phyloP scores from a whole-genome alignment of 1,140 invertebrate genomes.

The Hypsibius dujardini region DNA sequence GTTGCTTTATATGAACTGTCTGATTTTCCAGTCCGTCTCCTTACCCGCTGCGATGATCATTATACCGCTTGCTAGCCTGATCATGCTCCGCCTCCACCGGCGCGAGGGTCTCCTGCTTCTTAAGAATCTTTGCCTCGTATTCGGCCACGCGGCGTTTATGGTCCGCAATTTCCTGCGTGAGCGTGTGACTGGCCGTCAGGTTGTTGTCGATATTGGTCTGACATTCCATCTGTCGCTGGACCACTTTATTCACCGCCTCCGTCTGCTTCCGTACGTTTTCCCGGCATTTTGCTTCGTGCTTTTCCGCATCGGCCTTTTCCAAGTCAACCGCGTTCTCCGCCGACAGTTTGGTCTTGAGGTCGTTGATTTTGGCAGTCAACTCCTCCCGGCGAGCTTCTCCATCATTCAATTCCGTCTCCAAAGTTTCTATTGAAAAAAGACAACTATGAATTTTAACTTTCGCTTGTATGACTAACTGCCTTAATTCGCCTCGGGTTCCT shows the following conservation, averaged over 20 bases:
- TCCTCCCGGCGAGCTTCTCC: neutral
- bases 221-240: neutral
- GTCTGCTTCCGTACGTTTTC: conserved; percentile 4
- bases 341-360: neutral
- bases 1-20: too few relatives aligned
- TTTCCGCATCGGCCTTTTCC: neutral
- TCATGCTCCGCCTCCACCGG: neutral
- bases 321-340: neutral
- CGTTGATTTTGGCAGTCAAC: neutral
- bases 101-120: neutral
- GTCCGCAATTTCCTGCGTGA: neutral
- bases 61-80: neutral
- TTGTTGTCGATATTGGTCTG: neutral
- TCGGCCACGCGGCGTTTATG: neutral
- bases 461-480: too few relatives aligned
- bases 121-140: neutral
- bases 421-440: neutral
- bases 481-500: too few relatives aligned
- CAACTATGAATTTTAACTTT: too few relatives aligned
- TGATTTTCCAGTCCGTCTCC: too few relatives aligned
- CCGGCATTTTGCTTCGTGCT: neutral
- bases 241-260: neutral
- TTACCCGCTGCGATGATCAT: too few relatives aligned
- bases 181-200: neutral
- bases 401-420: neutral